Evolutionary conservation across 1,140 invertebrate genomes (phyloP).

Genomic region (Drosophila murphyi): DNA sequence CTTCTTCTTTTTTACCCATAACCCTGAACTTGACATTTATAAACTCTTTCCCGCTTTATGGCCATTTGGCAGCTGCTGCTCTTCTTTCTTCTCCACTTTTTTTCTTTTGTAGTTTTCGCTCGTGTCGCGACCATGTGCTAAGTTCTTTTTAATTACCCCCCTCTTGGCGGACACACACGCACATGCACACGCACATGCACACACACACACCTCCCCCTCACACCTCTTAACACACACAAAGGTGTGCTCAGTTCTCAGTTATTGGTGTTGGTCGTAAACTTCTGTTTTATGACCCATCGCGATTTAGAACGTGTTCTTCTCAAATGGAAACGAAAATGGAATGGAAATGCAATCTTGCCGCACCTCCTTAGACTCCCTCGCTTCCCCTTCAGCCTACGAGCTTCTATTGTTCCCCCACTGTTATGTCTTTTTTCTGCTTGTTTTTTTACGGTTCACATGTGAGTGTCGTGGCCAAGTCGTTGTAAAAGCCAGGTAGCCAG

Average conservation of each 20-base stretch:
- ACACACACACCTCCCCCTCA: neutral
- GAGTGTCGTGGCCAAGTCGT: too few species aligned
- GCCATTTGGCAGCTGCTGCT: neutral
- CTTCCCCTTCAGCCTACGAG: too few species aligned
- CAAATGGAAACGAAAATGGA: neutral
- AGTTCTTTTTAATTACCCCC: constrained; percentile 72
- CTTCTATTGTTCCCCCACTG: too few species aligned
- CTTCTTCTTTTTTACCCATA: constrained; percentile 43
- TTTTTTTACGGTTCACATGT: too few species aligned
- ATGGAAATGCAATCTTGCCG: constrained; percentile 38
- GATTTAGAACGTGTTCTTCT: constrained; percentile 40
- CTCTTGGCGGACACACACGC: neutral
- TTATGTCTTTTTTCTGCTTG: too few species aligned
- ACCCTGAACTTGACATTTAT: constrained; percentile 79
- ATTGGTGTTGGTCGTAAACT: constrained; percentile 33
- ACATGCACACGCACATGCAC: too few species aligned
- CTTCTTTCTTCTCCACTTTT: neutral
- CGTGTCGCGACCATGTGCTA: constrained; percentile 62
- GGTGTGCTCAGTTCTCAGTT: constrained; percentile 5
- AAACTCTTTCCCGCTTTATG: constrained; percentile 40
- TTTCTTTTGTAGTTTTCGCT: constrained; percentile 25
- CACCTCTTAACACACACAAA: constrained; percentile 3
- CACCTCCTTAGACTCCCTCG: constrained; percentile 4
- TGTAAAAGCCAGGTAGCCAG: too few species aligned
- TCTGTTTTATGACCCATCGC: constrained; percentile 48